phyloP scores from a whole-genome alignment of 2,888 invertebrate species.

The Agrochola litura region DNA sequence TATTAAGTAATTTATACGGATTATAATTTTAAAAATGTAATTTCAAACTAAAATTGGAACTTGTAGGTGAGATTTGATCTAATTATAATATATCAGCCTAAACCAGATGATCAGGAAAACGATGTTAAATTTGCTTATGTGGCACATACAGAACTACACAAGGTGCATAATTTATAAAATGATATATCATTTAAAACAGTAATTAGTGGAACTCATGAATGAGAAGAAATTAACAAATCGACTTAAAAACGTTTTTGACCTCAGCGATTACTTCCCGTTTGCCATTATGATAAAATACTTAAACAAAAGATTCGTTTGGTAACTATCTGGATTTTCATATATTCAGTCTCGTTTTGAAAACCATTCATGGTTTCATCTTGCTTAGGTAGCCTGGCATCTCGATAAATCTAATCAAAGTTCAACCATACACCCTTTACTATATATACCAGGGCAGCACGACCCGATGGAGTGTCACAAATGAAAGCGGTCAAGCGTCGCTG shows the following conservation, averaged over 20 bases:
- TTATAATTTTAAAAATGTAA: neutral
- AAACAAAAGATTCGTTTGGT: neutral
- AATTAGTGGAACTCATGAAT: neutral
- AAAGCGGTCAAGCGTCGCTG: constrained; percentile 72
- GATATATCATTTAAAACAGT: neutral
- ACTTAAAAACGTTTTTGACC: too few relatives aligned
- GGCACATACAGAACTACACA: neutral
- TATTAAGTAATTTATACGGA: neutral
- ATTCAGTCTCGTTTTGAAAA: neutral
- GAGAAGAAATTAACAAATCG: neutral
- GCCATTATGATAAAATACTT: too few relatives aligned
- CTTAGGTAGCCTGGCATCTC: neutral
- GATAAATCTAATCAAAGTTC: constrained; percentile 40
- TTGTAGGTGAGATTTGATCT: too few relatives aligned
- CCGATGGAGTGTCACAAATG: constrained; percentile 74
- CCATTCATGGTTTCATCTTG: neutral
- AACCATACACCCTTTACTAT: neutral
- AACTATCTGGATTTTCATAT: neutral
- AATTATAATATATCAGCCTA: too few relatives aligned
- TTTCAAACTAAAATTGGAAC: neutral
- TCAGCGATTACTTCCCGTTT: neutral
- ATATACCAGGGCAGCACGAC: constrained; percentile 37
- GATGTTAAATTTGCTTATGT: neutral
- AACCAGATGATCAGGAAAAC: neutral
- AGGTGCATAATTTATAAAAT: neutral